Evolutionary conservation across 2,113 vertebrate genomes (phyloP), one percentile per base, ranked within the genome.

Genomic region (Pygoscelis adeliae): DNA sequence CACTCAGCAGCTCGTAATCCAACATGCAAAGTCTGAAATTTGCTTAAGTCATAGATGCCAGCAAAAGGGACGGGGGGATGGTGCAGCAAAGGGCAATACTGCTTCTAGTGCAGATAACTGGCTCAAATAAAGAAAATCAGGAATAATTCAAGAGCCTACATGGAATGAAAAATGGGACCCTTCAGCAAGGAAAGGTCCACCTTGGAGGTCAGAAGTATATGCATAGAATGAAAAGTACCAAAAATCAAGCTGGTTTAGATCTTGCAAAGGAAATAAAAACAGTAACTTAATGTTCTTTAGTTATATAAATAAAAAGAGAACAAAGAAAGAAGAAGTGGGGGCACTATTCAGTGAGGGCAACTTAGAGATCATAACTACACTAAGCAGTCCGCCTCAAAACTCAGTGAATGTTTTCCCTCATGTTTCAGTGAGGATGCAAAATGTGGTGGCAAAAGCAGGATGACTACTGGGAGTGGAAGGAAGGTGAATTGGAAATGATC

Each of bases 321-420:
- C 70, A 83, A 53, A 92, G 82, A 95, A 96, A 97, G 90, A 78
- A 95, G 93, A 96, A 95, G 92, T 90, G 82, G 53, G 66, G 70
- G 26, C 4, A 5, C 25, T 91, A 22, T 81, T 49, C 0, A 1
- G 30, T 44, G 66, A 91, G 52, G 61, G n/a, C 18, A 70, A 1
- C n/a, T 12, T 21, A 10, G 47, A 76, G 44, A 49, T 46, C 13
- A 4, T 22, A 76, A 34, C n/a, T 87, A 36, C 21, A 47, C 18
- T 42, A 27, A 80, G 19, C 18, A 76, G 13, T 34, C 34, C 26
- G 59, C 40, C 52, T 50, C 69, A 50, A 63, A 82, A 49, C 21
- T 36, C 65, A 29, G 52, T 83, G 55, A 66, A n/a, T 56, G 20
- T 9, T 86, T 70, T 66, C 22, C 52, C 38, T 90, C 13, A 0